Evolutionary conservation across 1,140 invertebrate genomes (phyloP).

Genomic region (Dysdera silvatica): DNA sequence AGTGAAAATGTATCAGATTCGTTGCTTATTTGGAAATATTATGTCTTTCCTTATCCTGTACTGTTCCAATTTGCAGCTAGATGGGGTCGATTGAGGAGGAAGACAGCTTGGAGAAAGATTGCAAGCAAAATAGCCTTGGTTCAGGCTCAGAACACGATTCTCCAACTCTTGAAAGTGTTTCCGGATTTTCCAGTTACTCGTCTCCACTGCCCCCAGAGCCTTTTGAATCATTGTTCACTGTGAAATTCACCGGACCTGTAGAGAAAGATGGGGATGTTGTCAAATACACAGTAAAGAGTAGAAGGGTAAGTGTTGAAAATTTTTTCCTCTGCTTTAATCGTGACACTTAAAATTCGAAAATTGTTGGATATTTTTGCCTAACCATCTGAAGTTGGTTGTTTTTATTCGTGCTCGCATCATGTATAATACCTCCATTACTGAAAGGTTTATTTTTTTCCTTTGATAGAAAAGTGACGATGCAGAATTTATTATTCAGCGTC

Average conservation of each 20-base stretch:
- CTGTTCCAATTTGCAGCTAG: too few species aligned
- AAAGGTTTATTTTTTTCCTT: background rate
- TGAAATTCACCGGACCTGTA: slow-evolving; percentile 42
- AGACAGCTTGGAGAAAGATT: too few species aligned
- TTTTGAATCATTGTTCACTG: slow-evolving; percentile 39
- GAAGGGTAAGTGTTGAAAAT: slow-evolving; percentile 18
- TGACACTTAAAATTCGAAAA: too few species aligned
- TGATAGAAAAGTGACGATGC: slow-evolving; percentile 11
- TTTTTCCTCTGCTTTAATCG: too few species aligned
- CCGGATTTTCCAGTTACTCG: slow-evolving; percentile 28
- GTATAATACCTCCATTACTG: background rate
- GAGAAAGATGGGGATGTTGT: slow-evolving; percentile 44
- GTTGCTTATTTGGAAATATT: too few species aligned
- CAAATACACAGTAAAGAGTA: slow-evolving; percentile 42
- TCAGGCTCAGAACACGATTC: slow-evolving; percentile 27
- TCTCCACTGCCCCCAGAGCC: slow-evolving; percentile 34
- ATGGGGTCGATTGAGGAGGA: too few species aligned
- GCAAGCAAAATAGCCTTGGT: background rate
- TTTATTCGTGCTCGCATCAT: background rate
- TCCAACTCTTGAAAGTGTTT: slow-evolving; percentile 29
- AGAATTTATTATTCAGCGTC: slow-evolving; percentile 37
- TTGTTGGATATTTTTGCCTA: background rate
- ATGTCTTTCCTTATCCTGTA: too few species aligned
- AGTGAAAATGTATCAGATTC: too few species aligned
- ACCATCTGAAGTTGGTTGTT: background rate